Conservation (phyloP, 2,888 invertebrate genomes). For the Ellobium chinense region DNA sequence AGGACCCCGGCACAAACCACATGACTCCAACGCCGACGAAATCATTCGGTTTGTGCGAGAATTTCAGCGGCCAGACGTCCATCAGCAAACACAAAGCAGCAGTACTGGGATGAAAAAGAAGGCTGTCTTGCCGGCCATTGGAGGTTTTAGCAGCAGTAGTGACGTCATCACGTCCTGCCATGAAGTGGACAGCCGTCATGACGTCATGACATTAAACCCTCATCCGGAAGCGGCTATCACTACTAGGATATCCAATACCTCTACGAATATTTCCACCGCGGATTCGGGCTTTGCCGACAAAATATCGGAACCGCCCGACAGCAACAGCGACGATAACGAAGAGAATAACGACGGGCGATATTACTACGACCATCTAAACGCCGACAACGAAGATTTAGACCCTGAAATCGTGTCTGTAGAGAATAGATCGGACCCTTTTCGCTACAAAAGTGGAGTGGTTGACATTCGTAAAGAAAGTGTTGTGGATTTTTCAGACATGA, state of each 20-base stretch:
- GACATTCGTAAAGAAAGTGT: neutral
- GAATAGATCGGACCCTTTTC: neutral
- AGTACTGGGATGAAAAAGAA: neutral
- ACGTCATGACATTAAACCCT: neutral
- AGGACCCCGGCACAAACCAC: slow-evolving; percentile 2
- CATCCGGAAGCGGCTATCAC: neutral
- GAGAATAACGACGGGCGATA: neutral
- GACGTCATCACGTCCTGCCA: neutral
- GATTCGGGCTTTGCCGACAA: slow-evolving; percentile 1
- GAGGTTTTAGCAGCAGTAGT: neutral
- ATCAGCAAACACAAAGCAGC: neutral
- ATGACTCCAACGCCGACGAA: slow-evolving; percentile 10
- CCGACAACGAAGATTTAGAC: neutral
- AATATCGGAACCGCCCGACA: neutral
- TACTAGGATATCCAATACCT: neutral
- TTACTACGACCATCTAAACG: neutral
- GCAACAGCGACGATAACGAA: slow-evolving; percentile 7
- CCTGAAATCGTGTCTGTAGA: neutral
- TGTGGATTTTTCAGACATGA: neutral
- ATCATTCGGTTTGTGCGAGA: slow-evolving; percentile 26
- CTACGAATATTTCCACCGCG: neutral
- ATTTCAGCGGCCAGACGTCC: neutral
- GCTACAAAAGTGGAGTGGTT: neutral
- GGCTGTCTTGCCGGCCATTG: slow-evolving; percentile 12
- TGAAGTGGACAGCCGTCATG: no score